phyloP scores from a whole-genome alignment of 2,888 invertebrate species.

The Andricus curvator region DNA sequence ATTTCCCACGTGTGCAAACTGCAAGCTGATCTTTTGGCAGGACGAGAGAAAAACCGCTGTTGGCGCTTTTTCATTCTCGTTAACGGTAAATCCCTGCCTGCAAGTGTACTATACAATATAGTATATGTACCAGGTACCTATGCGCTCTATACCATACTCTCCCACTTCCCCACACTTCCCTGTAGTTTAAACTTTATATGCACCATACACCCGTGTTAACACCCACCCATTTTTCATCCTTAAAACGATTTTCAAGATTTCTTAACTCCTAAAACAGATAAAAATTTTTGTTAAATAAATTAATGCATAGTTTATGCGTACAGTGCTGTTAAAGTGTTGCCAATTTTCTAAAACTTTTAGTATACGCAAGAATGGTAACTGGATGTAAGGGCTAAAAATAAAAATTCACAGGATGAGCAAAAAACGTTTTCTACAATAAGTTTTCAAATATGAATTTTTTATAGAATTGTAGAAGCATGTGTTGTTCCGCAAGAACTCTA shows the following conservation, averaged over 20 bases:
- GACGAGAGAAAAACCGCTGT: neutral
- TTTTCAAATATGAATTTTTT: no score
- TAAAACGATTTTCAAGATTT: constrained; percentile 22
- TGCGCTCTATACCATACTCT: neutral
- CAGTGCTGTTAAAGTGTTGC: neutral
- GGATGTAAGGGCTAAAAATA: no score
- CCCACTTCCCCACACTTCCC: neutral
- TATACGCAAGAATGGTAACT: no score
- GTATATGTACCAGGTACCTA: neutral
- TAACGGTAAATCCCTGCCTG: constrained; percentile 24
- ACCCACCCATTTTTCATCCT: constrained; percentile 12
- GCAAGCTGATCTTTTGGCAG: constrained; percentile 32
- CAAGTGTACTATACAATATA: neutral
- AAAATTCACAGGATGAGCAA: no score
- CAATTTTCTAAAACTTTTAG: no score
- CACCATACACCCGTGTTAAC: constrained; percentile 3
- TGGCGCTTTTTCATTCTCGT: constrained; percentile 22
- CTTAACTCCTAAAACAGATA: neutral
- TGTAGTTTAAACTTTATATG: constrained; percentile 16
- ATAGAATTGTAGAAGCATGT: no score
- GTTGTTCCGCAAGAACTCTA: no score
- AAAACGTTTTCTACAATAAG: no score
- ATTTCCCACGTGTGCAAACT: constrained; percentile 10
- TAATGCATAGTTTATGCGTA: neutral
- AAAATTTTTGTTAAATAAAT: neutral